These are phyloP conservation scores for Astreopora myriophthalma DNA, from an alignment of 64 coral and sea anemone genomes.

Conservation along the genomic window DNA sequence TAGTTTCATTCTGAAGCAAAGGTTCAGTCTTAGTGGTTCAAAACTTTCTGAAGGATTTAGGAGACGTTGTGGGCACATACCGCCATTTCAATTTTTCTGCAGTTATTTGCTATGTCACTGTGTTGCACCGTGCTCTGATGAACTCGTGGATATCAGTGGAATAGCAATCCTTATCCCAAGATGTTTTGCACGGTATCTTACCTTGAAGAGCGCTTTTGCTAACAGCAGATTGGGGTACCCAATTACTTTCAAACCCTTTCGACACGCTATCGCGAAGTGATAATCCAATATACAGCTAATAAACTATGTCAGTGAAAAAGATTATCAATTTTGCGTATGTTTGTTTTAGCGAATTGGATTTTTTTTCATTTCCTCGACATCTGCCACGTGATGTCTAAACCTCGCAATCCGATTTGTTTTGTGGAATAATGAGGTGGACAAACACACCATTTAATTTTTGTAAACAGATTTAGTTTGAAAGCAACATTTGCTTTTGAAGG, in stretches of 20 bases:
- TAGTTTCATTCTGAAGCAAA: too few species aligned
- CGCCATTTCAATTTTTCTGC: too few species aligned
- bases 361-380: constrained; percentile 18
- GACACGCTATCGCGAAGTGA: not conserved
- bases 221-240: not conserved
- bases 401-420: not conserved
- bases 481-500: not conserved
- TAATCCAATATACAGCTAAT: not conserved
- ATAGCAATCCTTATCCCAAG: too few species aligned
- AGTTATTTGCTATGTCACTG: too few species aligned
- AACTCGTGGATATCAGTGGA: not conserved
- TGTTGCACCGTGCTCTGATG: not conserved
- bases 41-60: too few species aligned
- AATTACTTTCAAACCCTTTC: not conserved
- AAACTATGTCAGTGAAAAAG: not conserved
- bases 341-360: constrained; percentile 1
- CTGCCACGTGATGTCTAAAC: not conserved
- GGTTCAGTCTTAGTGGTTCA: too few species aligned
- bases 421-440: not conserved
- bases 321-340: not conserved
- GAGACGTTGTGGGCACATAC: too few species aligned
- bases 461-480: not conserved
- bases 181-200: too few species aligned
- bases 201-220: not conserved
- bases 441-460: not conserved